Percentiles rank a stretch among this genome's conserved stretches.
Conservation (phyloP, 2,888 invertebrate species). For the Anthophora plumipes region DNA sequence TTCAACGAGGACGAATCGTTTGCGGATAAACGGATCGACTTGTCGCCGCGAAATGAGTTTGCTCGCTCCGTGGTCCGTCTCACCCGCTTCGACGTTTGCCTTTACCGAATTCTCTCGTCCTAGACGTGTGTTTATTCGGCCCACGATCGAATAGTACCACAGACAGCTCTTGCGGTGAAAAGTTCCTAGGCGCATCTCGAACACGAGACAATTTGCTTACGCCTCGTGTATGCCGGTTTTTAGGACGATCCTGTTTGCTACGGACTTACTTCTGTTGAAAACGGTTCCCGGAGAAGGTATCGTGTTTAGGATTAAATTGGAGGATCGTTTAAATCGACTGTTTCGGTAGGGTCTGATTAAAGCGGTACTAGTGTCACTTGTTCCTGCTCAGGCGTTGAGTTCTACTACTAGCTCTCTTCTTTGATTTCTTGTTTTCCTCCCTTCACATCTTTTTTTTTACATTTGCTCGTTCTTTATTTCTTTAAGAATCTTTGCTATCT, state of each 20-base stretch:
- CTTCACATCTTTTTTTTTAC: too few relatives aligned
- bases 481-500: too few relatives aligned
- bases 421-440: too few relatives aligned
- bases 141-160: background rate
- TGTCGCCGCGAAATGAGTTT: constrained; percentile 47
- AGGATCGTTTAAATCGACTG: background rate
- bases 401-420: background rate
- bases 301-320: background rate
- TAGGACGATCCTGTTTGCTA: too few relatives aligned
- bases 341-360: background rate
- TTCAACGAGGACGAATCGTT: constrained; percentile 25
- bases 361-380: background rate
- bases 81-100: constrained; percentile 21
- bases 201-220: background rate
- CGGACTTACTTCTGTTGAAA: too few relatives aligned
- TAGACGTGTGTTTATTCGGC: constrained; percentile 16
- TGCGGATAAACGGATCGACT: constrained; percentile 35
- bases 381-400: background rate
- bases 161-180: background rate
- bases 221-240: too few relatives aligned
- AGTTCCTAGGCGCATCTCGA: background rate
- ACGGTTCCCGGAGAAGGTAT: too few relatives aligned
- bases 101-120: constrained; percentile 13
- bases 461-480: too few relatives aligned
- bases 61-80: constrained; percentile 3